Evolutionary conservation across 2,113 vertebrate species (phyloP), one percentile per base, ranked within the genome.

Genomic region (Heterochromis multidens): DNA sequence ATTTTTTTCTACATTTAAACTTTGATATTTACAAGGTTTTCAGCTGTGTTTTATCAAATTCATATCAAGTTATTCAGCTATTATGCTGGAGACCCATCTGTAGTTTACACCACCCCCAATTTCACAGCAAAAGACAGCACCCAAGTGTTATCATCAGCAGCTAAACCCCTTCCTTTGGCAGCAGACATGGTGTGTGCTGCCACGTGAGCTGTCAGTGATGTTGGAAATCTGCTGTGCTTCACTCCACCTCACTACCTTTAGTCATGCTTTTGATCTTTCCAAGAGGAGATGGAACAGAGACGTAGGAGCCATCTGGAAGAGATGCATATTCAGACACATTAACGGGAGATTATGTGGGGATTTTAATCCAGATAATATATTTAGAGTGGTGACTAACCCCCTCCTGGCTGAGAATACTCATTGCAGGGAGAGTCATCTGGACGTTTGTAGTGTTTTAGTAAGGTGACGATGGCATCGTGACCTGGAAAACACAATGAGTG

Each of bases 241-340:
- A 12, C 81, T 91, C 37, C 87, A 61, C 58, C 78, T 83, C 90
- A 67, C 40, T 98, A 99, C 98, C 98, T 99, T 99, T 99, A 12
- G 98, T 98, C 97, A 99, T 98, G 95, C 96, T 99, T 95, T 99
- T 99, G 89, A 99, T 99, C 95, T 98, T 99, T 76, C 98, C 98
- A 46, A 99, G 95, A 78, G 98, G 98, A 60, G 98, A 98, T 0
- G 98, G 98, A 59, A 99, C 97, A 70, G 98, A 99, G 80, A 99
- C 97, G 0, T 99, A 99, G 82, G 98, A 98, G 2, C 98, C 97
- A 81, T 99, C 98, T 99, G 95, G 88, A 97, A 96, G 40, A 87
- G 60, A 87, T 63, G 74, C 29, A 76, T n/a, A n/a, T 79, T 86
- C 31, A 85, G 46, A 56, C 31, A 37, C 23, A 2, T 82, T 61